Base-by-base conservation (phyloP, 2,888 invertebrate species). In the Dicranocentrus wangi region DNA sequence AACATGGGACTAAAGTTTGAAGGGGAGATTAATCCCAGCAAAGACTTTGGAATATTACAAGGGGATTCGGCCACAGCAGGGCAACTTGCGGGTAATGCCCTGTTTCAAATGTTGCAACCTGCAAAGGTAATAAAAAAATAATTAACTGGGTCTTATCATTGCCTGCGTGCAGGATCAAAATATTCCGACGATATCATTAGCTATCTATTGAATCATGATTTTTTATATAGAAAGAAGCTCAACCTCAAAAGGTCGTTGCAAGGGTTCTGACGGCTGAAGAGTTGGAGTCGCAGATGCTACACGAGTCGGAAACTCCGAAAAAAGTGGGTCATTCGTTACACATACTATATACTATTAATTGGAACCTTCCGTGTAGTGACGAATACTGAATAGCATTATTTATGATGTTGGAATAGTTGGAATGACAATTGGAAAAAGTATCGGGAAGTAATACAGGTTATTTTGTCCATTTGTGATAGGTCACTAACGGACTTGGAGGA, bases 1-100 rank as follows among this genome's bases (percentile, higher is more conserved):
- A 73, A 73, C 8, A 80, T 80, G 80, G 80, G 80, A 10, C 53
- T 80, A 0, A 73, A 73, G 19, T 80, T 80, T 69, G 80, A 80
- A 53, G 73, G 69, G 15, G 80, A 80, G 10, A 42, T 28, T 1
- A 8, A 28, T 43, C 58, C 55, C 10, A n/a, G 53, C 1, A 51
- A 23, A 17, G 47, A 15, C 8, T 53, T 53, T 53, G 53, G 2
- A 25, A 25, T 8, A 43, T 8, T 13, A 23, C 21, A 21, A 15
- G 42, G 42, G 1, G 53, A 25, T 27, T 15, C 19, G 27, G 19
- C 21, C 8, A 25, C 61, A 53, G 53, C 42, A 51, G 77, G 32
- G 23, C 61, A 77, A 10, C 27, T 21, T 5, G 51, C 69, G 8
- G 78, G 78, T 17, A 78, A 78, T 42, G 51, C 63, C 1, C 63